Conservation (phyloP, 2,888 invertebrate species). For the Laspeyria flexula region DNA sequence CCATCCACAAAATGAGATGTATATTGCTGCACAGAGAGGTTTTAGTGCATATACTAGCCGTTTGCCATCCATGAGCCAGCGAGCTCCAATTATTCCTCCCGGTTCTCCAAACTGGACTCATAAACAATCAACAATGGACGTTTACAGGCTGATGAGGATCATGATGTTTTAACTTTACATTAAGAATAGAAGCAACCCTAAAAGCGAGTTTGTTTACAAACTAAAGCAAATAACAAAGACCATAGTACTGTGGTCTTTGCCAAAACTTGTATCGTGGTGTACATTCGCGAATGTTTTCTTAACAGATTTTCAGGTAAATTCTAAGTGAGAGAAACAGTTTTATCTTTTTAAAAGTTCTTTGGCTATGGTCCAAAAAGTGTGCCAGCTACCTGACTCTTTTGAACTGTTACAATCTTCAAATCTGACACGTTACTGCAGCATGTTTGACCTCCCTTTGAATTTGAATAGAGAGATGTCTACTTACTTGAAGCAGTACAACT, state of each 20-base stretch:
- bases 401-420: neutral
- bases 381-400: neutral
- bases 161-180: too few relatives aligned
- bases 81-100: too few relatives aligned
- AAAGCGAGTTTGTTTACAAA: neutral
- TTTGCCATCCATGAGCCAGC: too few relatives aligned
- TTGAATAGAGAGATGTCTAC: neutral
- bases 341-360: neutral
- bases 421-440: neutral
- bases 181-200: too few relatives aligned
- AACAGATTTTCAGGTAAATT: neutral
- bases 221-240: neutral
- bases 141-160: too few relatives aligned
- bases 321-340: neutral
- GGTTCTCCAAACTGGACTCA: too few relatives aligned
- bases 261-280: neutral
- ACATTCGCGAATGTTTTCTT: neutral
- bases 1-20: too few relatives aligned
- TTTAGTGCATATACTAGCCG: too few relatives aligned
- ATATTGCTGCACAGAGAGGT: too few relatives aligned
- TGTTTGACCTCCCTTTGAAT: neutral
- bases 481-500: neutral
- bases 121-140: too few relatives aligned
- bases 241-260: neutral
- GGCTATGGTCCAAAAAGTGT: neutral